Evolutionary conservation across 2,113 vertebrate species (phyloP).

Genomic region (Mastomys coucha): DNA sequence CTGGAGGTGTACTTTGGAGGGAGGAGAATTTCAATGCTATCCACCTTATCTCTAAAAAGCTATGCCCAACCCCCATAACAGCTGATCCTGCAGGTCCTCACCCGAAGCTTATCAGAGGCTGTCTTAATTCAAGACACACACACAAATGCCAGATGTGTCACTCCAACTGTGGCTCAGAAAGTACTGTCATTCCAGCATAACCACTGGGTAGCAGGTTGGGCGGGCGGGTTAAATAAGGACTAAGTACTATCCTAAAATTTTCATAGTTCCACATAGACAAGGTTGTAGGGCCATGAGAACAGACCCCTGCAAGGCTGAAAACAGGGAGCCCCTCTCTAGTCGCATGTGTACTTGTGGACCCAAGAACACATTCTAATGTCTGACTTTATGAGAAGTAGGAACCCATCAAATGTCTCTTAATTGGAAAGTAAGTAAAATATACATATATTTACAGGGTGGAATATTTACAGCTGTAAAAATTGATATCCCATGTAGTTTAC

Average conservation of each 20-base stretch:
- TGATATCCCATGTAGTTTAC: neutral
- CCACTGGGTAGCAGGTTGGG: neutral
- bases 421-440: neutral
- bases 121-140: neutral
- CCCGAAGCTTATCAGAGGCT: neutral
- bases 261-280: neutral
- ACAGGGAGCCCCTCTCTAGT: neutral
- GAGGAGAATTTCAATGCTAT: neutral
- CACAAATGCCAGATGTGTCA: neutral
- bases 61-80: neutral
- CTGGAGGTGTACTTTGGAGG: neutral
- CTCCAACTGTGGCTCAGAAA: neutral
- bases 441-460: neutral
- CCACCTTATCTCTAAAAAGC: neutral
- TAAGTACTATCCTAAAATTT: neutral
- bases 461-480: conserved; percentile 13
- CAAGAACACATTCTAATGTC: neutral
- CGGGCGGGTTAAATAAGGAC: neutral
- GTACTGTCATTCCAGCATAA: neutral
- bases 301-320: neutral
- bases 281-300: neutral
- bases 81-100: neutral
- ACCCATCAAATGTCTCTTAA: neutral
- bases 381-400: conserved; percentile 35
- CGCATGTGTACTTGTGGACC: neutral